Evolutionary conservation across 2,113 vertebrate species (phyloP).

Genomic region (Dromas ardeola): DNA sequence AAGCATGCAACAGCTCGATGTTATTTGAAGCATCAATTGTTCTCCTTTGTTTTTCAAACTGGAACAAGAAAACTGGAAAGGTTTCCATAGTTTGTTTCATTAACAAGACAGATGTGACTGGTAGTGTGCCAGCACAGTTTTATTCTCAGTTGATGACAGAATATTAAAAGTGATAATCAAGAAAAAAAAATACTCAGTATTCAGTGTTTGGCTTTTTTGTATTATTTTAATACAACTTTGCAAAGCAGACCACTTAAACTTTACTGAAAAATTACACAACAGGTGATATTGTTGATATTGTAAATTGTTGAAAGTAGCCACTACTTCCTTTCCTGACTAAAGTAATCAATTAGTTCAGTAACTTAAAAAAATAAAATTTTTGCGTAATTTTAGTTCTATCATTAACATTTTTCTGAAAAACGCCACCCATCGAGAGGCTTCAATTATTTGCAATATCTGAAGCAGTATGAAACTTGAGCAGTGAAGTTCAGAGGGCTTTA

Average conservation of each 20-base stretch:
- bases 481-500: not conserved
- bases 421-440: rapidly evolving
- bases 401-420: not conserved
- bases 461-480: not conserved
- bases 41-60: not conserved
- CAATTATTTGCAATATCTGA: not conserved
- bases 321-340: not conserved
- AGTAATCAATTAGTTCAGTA: not conserved
- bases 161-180: not conserved
- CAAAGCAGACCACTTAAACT: not conserved
- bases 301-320: not conserved
- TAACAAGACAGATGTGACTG: conserved; percentile 10
- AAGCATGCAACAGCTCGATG: not conserved
- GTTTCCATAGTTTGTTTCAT: not conserved
- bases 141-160: not conserved
- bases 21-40: not conserved
- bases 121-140: not conserved
- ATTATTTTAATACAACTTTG: not conserved
- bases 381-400: not conserved
- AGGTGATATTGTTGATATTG: not conserved
- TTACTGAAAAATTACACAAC: not conserved
- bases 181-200: not conserved
- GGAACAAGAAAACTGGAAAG: not conserved
- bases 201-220: not conserved
- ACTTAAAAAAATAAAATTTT: not conserved